phyloP scores from a whole-genome alignment of 2,797 vertebrate species.

The Oryzias sinensis region DNA sequence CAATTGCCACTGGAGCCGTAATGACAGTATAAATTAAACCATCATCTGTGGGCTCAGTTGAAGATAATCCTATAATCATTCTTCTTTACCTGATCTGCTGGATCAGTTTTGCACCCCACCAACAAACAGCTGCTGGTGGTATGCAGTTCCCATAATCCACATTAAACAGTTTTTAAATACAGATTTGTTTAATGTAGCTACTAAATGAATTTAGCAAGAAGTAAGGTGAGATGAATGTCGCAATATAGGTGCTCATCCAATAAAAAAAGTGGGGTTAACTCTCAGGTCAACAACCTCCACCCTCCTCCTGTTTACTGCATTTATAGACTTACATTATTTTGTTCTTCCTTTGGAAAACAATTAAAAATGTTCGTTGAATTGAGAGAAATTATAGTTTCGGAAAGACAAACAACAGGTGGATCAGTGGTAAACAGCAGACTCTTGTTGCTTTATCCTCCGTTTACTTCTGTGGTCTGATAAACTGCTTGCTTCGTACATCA shows the following conservation, averaged over 20 bases:
- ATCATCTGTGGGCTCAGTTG: conserved; percentile 43
- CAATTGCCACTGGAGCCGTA: conserved; percentile 59
- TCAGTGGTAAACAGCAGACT: neutral
- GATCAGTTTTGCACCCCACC: conserved; percentile 51
- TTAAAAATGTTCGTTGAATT: too few species aligned
- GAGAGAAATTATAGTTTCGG: neutral
- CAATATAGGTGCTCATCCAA: too few species aligned
- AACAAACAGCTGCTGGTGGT: conserved; percentile 63
- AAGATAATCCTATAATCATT: conserved; percentile 57
- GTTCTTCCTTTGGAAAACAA: too few species aligned
- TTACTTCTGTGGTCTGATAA: conserved; percentile 22
- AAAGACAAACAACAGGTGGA: neutral
- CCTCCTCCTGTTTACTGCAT: too few species aligned
- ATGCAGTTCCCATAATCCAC: conserved; percentile 42
- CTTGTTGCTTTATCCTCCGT: conserved; percentile 10
- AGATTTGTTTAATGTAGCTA: neutral
- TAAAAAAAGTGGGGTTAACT: too few species aligned
- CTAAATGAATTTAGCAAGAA: neutral
- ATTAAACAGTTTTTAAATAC: conserved; percentile 3
- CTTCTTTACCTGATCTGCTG: conserved; percentile 57
- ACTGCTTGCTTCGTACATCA: conserved; percentile 24
- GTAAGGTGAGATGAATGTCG: too few species aligned
- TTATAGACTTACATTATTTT: too few species aligned
- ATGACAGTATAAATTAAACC: conserved; percentile 57
- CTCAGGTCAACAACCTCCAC: too few species aligned